A percentile compares a stretch with the other conserved stretches of the same genome.
Evolutionary conservation across 2,113 vertebrate genomes (phyloP).

Genomic region (Dipodomys stephensi): DNA sequence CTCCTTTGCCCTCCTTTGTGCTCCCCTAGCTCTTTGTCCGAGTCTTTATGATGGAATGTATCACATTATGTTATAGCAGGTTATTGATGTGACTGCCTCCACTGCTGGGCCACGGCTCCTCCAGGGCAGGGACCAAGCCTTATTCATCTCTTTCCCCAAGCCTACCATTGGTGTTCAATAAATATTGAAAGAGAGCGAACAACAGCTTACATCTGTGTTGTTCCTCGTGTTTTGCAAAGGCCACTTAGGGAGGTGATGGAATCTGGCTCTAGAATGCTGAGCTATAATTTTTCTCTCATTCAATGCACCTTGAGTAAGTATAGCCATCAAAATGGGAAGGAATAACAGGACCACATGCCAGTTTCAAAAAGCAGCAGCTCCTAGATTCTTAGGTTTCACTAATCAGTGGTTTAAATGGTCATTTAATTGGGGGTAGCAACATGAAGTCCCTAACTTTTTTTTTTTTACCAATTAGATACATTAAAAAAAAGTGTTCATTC

Average conservation of each 20-base stretch:
- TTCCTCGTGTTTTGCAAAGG: constrained; percentile 69
- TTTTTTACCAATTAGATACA: not conserved
- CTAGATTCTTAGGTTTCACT: constrained; percentile 27
- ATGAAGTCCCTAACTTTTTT: not conserved
- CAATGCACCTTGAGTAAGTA: constrained; percentile 62
- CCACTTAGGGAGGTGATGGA: constrained; percentile 62
- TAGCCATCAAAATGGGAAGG: constrained; percentile 58
- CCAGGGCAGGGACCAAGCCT: constrained; percentile 43
- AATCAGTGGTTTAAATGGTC: constrained; percentile 16
- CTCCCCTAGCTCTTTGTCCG: constrained; percentile 47
- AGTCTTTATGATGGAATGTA: constrained; percentile 70
- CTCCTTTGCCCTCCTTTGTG: constrained; percentile 48
- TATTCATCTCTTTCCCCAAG: constrained; percentile 62
- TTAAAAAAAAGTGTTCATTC: not conserved
- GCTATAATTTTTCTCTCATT: constrained; percentile 71
- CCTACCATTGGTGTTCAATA: constrained; percentile 65
- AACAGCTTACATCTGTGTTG: constrained; percentile 56
- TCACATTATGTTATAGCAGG: constrained; percentile 30
- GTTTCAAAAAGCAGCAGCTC: constrained; percentile 60
- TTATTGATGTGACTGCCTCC: constrained; percentile 55
- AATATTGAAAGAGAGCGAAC: constrained; percentile 60
- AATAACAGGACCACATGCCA: constrained; percentile 65
- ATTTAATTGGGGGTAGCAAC: not conserved
- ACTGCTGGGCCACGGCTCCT: constrained; percentile 34
- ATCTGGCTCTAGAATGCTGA: constrained; percentile 61